These are phyloP conservation scores for Grammomys surdaster DNA, from an alignment of 2,113 vertebrate genomes.

Conservation along the genomic window DNA sequence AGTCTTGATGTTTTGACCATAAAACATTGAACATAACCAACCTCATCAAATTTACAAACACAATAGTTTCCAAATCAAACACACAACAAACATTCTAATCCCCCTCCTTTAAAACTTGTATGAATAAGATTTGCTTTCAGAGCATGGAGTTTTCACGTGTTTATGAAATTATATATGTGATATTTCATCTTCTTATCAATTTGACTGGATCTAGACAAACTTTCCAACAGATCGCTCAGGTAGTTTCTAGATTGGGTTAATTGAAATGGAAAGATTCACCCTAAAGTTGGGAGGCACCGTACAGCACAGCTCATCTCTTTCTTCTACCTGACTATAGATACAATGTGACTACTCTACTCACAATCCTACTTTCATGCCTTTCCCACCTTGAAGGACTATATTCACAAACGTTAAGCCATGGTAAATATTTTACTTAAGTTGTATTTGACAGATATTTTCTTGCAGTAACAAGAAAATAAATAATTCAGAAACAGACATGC, in stretches of 20 bases:
- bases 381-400: no score
- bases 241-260: not conserved
- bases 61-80: not conserved
- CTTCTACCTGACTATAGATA: not conserved
- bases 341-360: no score
- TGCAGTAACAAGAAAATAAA: not conserved
- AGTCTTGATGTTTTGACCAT: constrained; percentile 11
- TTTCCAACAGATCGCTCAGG: fast-evolving
- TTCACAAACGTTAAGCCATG: not conserved
- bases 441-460: not conserved
- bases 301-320: not conserved
- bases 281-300: not conserved
- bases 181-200: not conserved
- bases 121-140: not conserved
- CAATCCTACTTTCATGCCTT: no score
- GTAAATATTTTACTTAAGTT: not conserved
- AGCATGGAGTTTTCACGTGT: fast-evolving
- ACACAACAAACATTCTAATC: not conserved
- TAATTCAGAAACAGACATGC: not conserved
- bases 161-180: fast-evolving
- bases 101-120: not conserved
- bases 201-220: not conserved
- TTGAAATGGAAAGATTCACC: not conserved
- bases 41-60: not conserved
- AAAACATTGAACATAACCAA: not conserved